These are phyloP conservation scores for Polypedilum vanderplanki DNA, from an alignment of 1,140 invertebrate species.

Conservation along the genomic window DNA sequence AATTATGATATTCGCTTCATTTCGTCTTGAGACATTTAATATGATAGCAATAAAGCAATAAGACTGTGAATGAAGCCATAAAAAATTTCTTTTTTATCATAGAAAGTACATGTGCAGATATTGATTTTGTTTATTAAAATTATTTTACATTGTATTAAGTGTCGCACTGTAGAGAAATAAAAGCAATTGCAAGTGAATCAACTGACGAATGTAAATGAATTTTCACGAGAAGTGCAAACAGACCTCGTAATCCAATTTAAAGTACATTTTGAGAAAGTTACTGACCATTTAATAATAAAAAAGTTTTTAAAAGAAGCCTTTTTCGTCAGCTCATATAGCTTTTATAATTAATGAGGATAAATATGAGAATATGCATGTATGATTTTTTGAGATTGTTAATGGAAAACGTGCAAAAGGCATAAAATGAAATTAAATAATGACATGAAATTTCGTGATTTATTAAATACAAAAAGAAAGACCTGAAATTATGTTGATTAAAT, in stretches of 20 bases:
- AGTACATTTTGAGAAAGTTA: background rate
- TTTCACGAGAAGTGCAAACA: background rate
- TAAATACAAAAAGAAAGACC: background rate
- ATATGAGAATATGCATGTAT: no score
- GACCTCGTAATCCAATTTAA: slow-evolving; percentile 1
- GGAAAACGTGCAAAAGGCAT: slow-evolving; percentile 24
- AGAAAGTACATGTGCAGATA: no score
- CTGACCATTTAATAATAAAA: slow-evolving; percentile 4
- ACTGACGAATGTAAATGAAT: background rate
- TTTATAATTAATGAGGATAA: no score
- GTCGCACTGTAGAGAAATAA: no score
- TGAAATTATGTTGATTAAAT: no score
- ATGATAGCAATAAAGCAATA: slow-evolving; percentile 6
- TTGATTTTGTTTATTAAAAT: no score
- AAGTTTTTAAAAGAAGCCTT: background rate
- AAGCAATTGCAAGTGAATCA: background rate
- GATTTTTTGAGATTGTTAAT: background rate
- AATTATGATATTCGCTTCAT: slow-evolving; percentile 19
- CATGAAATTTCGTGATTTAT: slow-evolving; percentile 26
- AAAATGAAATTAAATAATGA: slow-evolving; percentile 27
- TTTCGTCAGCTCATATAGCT: background rate
- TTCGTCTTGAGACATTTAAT: background rate
- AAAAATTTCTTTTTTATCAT: background rate
- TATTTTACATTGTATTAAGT: no score
- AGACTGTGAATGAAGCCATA: background rate